Evolutionary conservation across 2,888 invertebrate species (phyloP).

Genomic region (Diarsia brunnea): DNA sequence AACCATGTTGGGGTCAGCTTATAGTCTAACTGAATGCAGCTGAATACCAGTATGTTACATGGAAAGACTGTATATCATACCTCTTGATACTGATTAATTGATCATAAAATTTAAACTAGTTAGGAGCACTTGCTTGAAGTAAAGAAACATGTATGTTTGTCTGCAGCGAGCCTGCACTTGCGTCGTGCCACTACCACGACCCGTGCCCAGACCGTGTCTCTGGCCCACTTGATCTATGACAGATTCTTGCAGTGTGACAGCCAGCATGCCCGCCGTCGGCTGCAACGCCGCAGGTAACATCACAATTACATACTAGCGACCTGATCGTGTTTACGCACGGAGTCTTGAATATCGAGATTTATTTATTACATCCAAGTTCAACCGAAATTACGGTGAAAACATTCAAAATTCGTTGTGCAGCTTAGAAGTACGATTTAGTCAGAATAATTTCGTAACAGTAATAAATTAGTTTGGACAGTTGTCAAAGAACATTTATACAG

Average conservation of each 20-base stretch:
- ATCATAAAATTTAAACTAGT: not conserved
- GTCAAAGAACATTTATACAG: not conserved
- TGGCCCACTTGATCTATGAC: constrained; percentile 78
- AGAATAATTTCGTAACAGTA: not conserved
- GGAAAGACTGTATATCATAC: not conserved
- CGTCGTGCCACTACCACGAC: constrained; percentile 68
- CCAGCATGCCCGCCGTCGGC: constrained; percentile 73
- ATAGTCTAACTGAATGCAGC: not conserved
- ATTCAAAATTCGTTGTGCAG: not conserved
- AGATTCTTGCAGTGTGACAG: constrained; percentile 80
- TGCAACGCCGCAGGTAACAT: constrained; percentile 77
- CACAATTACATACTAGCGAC: not conserved
- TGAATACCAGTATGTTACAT: not conserved
- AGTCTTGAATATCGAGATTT: not conserved
- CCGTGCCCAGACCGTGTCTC: constrained; percentile 68
- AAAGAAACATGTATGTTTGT: constrained; percentile 11
- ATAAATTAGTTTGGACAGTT: not conserved
- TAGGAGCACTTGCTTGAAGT: not conserved
- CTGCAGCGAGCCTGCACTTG: constrained; percentile 68
- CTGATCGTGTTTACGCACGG: no score
- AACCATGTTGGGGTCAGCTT: not conserved
- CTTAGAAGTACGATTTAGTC: not conserved
- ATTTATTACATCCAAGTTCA: not conserved
- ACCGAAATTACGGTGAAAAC: not conserved
- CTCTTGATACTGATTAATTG: not conserved